phyloP scores from a whole-genome alignment of 2,113 vertebrate species.

The Pteruthius melanotis region DNA sequence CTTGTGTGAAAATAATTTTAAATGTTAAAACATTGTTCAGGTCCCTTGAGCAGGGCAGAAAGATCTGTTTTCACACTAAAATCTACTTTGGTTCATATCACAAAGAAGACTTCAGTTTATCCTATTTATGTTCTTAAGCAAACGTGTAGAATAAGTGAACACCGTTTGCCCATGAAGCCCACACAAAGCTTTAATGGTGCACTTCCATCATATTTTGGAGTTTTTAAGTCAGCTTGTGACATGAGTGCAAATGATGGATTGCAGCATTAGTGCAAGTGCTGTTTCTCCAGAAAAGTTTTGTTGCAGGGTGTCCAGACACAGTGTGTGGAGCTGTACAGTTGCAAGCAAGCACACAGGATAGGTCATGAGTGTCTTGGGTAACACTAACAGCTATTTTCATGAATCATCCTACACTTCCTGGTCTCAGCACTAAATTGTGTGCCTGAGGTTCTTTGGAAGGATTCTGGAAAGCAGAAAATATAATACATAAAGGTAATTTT shows the following conservation, averaged over 20 bases:
- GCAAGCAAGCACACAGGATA: background rate
- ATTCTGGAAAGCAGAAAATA: background rate
- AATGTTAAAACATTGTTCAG: background rate
- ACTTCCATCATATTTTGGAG: background rate
- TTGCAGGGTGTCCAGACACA: background rate
- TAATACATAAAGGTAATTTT: background rate
- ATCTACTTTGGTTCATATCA: background rate
- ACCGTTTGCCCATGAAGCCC: background rate
- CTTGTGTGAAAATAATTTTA: background rate
- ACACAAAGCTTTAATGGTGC: background rate
- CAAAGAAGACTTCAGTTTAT: background rate
- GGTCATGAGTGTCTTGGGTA: background rate
- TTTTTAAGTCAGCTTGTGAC: background rate
- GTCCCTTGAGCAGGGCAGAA: background rate
- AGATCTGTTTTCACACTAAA: background rate
- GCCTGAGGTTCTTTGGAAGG: background rate
- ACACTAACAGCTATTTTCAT: background rate
- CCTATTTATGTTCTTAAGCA: background rate
- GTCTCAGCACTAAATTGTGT: background rate
- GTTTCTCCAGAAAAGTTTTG: background rate
- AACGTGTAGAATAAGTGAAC: background rate
- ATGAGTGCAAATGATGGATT: background rate
- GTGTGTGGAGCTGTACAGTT: background rate
- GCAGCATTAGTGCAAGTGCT: background rate
- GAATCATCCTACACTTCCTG: background rate